These are phyloP conservation scores for Leucoma salicis DNA, from an alignment of 2,888 invertebrate genomes.

Conservation along the genomic window DNA sequence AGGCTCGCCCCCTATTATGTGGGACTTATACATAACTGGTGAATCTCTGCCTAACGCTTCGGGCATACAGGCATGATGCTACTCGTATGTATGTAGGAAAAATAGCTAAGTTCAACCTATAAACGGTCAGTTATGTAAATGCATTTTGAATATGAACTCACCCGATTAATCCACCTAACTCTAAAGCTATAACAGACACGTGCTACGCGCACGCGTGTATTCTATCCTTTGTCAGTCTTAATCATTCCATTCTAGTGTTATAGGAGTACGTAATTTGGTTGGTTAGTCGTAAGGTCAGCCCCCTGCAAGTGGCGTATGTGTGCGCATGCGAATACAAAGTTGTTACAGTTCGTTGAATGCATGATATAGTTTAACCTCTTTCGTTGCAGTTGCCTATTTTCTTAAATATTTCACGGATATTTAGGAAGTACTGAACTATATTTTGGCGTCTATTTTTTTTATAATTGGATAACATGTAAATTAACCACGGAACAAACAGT, in stretches of 20 bases:
- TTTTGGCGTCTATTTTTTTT: too few relatives aligned
- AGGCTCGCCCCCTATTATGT: too few relatives aligned
- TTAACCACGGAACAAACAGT: too few relatives aligned
- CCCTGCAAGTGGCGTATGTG: constrained; percentile 32
- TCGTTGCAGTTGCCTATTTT: constrained; percentile 34
- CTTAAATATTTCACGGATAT: constrained; percentile 12
- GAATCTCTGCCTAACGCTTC: too few relatives aligned
- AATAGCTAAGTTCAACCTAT: too few relatives aligned
- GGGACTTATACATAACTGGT: too few relatives aligned
- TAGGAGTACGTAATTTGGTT: constrained; percentile 24
- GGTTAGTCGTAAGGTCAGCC: constrained; percentile 34
- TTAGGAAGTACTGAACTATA: too few relatives aligned
- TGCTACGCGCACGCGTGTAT: constrained; percentile 22
- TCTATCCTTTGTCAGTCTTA: constrained; percentile 11
- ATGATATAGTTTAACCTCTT: constrained; percentile 40
- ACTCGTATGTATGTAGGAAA: too few relatives aligned
- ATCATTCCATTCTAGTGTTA: constrained; percentile 12
- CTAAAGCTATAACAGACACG: constrained; percentile 28
- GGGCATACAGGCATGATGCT: too few relatives aligned
- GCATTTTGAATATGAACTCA: constrained; percentile 29
- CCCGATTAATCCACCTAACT: constrained; percentile 22
- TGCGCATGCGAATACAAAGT: constrained; percentile 49
- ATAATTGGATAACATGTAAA: too few relatives aligned
- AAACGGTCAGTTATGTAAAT: constrained; percentile 20
- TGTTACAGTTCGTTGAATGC: constrained; percentile 63